Evolutionary conservation across 2,113 vertebrate genomes (phyloP).

Genomic region (Ptilorrhoa leucosticta): DNA sequence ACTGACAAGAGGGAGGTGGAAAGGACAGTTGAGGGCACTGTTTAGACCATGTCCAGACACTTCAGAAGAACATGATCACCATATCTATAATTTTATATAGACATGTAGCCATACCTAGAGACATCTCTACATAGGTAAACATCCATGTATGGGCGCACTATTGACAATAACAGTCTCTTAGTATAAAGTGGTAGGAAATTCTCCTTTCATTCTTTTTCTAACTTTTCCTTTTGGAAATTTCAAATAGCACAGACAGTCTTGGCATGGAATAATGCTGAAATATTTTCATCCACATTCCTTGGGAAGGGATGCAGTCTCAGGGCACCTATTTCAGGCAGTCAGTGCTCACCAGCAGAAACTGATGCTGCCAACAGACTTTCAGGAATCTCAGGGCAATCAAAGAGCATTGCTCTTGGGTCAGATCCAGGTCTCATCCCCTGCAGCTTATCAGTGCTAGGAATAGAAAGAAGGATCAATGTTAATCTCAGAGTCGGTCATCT

Average conservation of each 20-base stretch:
- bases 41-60: neutral
- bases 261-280: neutral
- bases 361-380: neutral
- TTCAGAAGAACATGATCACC: neutral
- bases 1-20: neutral
- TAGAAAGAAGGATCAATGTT: neutral
- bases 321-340: neutral
- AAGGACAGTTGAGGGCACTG: neutral
- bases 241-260: neutral
- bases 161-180: neutral
- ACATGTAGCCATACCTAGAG: neutral
- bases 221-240: neutral
- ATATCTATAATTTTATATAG: neutral
- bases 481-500: neutral
- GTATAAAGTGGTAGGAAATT: neutral
- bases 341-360: neutral
- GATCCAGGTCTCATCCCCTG: neutral
- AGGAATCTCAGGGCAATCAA: neutral
- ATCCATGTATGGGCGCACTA: neutral
- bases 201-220: neutral
- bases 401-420: neutral
- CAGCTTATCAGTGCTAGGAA: neutral
- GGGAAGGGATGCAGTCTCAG: neutral
- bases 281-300: neutral
- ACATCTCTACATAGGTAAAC: neutral